A percentile compares a stretch with the other conserved stretches of the same genome.
Evolutionary conservation across 2,888 invertebrate genomes (phyloP).

Genomic region (Heliothis peltigera): DNA sequence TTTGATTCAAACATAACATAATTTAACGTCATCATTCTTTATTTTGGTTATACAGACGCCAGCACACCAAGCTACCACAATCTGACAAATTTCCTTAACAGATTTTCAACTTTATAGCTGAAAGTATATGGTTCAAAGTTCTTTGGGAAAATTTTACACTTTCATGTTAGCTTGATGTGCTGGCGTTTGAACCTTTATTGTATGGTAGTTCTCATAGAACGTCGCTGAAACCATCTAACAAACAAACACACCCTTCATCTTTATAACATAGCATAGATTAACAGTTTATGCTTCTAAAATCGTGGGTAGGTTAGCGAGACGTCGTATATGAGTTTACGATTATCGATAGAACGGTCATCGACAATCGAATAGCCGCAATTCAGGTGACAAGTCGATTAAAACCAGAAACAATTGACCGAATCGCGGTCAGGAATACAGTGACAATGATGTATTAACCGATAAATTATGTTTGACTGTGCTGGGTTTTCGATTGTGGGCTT

Average conservation of each 20-base stretch:
- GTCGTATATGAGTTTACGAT: neutral
- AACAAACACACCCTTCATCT: too few relatives aligned
- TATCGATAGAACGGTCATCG: neutral
- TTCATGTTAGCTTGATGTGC: too few relatives aligned
- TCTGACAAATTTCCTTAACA: too few relatives aligned
- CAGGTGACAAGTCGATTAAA: slow-evolving; percentile 6
- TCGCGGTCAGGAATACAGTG: slow-evolving; percentile 4
- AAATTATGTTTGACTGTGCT: neutral
- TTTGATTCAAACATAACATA: neutral
- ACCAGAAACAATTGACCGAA: slow-evolving; percentile 11
- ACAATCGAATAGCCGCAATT: slow-evolving; percentile 1
- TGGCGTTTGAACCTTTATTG: too few relatives aligned
- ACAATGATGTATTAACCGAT: neutral
- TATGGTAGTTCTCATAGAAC: too few relatives aligned
- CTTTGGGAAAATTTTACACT: too few relatives aligned
- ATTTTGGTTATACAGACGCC: neutral
- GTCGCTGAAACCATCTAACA: too few relatives aligned
- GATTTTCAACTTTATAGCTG: too few relatives aligned
- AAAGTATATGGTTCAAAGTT: too few relatives aligned
- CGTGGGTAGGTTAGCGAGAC: too few relatives aligned
- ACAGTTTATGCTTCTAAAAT: neutral
- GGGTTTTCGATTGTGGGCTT: neutral
- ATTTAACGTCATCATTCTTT: neutral
- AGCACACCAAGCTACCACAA: too few relatives aligned
- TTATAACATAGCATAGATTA: too few relatives aligned